Base-by-base conservation (phyloP, 2,797 vertebrate species). In the Apogon hyalosoma region DNA sequence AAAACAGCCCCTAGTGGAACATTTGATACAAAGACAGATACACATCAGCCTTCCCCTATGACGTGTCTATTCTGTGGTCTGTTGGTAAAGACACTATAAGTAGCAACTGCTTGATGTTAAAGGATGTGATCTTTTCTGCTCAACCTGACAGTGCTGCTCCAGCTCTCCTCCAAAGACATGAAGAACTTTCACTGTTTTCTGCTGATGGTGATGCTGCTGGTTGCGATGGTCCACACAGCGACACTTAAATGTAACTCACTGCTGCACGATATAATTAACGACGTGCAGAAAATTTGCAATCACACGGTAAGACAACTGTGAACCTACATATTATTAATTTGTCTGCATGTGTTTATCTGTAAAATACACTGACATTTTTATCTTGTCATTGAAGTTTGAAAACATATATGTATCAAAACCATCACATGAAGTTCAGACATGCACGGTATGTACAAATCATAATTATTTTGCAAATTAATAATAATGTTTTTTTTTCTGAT, bases 261-360 rank as follows among this genome's bases (percentile, higher is more conserved):
- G 4, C 12, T 61, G 19, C 0, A 0, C 0, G 0, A 3, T 0
- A 79, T 89, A 11, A 0, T 0, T 1, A 0, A 7, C 0, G 2
- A 19, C 0, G 39, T 21, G 3, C 0, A 0, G 0, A 0, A 0
- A 0, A 0, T 40, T n/a, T 0, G 0, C 0, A 0, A 0, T 0
- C 0, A 6, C 0, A 0, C 0, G 28, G 90, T 90, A 77, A 84
- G 82, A 66, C 63, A 71, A 65, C 5, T 58, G 16, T 19, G 36
- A 39, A 57, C 33, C 2, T 10, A 16, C 1, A 11, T 18, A 1
- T 31, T 7, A 2, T 46, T 18, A 33, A 13, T 63, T 39, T 45
- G 15, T 19, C 50, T 59, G 41, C 24, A 16, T 54, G 3, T 13
- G 7, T 11, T 43, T 51, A 12, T 36, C 45, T 50, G 39, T 19